Conservation (phyloP, 2,888 invertebrate species). For the Athalia cordata region DNA sequence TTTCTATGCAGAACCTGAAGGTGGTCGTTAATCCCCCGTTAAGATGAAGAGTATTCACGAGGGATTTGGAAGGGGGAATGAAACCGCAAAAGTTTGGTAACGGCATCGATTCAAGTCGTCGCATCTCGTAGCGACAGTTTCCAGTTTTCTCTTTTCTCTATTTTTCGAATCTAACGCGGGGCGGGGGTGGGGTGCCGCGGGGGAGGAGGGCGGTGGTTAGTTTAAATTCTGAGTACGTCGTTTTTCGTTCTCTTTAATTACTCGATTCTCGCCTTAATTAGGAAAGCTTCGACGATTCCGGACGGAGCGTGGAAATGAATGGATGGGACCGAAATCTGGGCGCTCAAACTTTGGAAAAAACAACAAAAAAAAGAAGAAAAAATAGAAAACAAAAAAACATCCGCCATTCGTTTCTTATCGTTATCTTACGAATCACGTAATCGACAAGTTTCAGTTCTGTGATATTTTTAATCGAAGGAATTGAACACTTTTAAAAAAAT, state of each 20-base stretch:
- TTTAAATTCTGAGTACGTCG: conserved; percentile 18
- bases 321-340: background rate
- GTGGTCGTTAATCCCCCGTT: conserved; percentile 1
- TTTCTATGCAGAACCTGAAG: conserved; percentile 9
- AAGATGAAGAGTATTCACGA: conserved; percentile 14
- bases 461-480: too few relatives aligned
- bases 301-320: background rate
- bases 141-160: too few relatives aligned
- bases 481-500: too few relatives aligned
- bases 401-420: too few relatives aligned
- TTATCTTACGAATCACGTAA: too few relatives aligned
- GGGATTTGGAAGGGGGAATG: too few relatives aligned
- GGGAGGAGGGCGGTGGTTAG: too few relatives aligned
- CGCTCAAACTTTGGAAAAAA: background rate
- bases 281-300: conserved; percentile 17
- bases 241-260: conserved; percentile 31
- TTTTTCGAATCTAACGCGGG: too few relatives aligned
- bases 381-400: too few relatives aligned
- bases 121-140: background rate
- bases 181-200: too few relatives aligned
- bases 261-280: conserved; percentile 28
- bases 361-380: background rate
- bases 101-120: conserved; percentile 23
- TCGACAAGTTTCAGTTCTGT: too few relatives aligned
- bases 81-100: conserved; percentile 26